phyloP scores from a whole-genome alignment of 1,140 invertebrate genomes.

The Aradophagus sp. region DNA sequence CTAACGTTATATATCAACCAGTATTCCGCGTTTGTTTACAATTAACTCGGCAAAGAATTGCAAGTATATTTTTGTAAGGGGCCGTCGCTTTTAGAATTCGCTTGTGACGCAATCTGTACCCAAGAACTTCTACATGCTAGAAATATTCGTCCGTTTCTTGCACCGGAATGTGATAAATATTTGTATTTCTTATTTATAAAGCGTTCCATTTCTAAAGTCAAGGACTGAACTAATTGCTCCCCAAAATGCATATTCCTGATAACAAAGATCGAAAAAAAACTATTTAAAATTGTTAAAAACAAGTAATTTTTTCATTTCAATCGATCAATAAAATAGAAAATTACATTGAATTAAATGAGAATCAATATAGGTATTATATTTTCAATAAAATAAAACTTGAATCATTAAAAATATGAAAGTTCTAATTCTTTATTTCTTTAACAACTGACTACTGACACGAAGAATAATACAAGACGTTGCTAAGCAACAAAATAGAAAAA shows the following conservation, averaged over 20 bases:
- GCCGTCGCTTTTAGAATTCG: conserved; percentile 60
- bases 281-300: no score
- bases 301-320: no score
- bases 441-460: no score
- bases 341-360: no score
- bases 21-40: conserved; percentile 48
- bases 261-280: background rate
- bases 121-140: conserved; percentile 38
- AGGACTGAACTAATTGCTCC: conserved; percentile 21
- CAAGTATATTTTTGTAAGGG: conserved; percentile 61
- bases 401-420: background rate
- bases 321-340: no score
- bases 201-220: conserved; percentile 22
- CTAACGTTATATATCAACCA: conserved; percentile 15
- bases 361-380: no score
- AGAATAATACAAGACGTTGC: no score
- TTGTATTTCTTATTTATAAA: conserved; percentile 18
- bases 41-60: conserved; percentile 19
- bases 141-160: conserved; percentile 33
- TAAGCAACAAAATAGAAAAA: no score
- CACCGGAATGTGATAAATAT: conserved; percentile 22
- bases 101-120: conserved; percentile 59
- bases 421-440: no score
- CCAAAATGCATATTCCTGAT: background rate
- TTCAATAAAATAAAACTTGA: background rate